Evolutionary conservation across 2,113 vertebrate species (phyloP).

Genomic region (Tor tambroides): DNA sequence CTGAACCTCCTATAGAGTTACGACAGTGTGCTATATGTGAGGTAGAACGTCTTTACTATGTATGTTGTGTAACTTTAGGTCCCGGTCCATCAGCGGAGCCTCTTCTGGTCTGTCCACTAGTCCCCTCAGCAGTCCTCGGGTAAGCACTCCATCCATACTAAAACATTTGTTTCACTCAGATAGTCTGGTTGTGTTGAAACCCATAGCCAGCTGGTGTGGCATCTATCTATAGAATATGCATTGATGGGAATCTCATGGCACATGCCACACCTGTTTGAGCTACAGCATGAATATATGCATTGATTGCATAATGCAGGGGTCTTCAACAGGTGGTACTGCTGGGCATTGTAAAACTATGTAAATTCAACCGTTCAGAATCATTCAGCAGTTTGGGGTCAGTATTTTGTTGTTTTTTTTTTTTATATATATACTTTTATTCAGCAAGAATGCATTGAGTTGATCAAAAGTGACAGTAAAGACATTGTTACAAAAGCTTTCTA

Average conservation of each 20-base stretch:
- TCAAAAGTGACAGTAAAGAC: background rate
- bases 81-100: constrained; percentile 96
- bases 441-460: background rate
- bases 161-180: constrained; percentile 57
- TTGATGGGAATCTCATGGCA: constrained; percentile 9
- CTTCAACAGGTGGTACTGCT: background rate
- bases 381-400: background rate
- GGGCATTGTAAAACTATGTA: background rate
- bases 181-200: background rate
- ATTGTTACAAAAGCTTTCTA: background rate
- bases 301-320: background rate
- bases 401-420: background rate
- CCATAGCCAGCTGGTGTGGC: background rate
- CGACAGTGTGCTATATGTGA: background rate
- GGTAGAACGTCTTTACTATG: constrained; percentile 6
- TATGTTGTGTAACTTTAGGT: constrained; percentile 79
- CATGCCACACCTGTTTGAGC: background rate
- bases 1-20: background rate
- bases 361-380: background rate
- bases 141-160: constrained; percentile 79
- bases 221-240: constrained; percentile 23
- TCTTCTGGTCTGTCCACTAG: constrained; percentile 96
- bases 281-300: background rate
- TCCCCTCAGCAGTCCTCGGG: constrained; percentile 98
- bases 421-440: background rate